These are phyloP conservation scores for Hesperia comma DNA, from an alignment of 2,888 invertebrate species.

Conservation along the genomic window DNA sequence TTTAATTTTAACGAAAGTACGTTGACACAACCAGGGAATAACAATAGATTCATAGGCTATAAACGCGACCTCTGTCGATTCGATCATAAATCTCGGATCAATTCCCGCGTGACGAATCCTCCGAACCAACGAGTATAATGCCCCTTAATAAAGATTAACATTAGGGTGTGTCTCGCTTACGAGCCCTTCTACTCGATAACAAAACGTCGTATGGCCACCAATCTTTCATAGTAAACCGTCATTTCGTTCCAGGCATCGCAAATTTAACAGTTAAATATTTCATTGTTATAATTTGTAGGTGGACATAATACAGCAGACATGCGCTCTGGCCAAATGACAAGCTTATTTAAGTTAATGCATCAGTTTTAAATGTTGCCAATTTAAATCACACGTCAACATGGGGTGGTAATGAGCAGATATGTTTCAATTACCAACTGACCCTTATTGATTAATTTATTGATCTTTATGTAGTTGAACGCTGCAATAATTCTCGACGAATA, in stretches of 20 bases:
- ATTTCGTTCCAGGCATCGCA: conserved; percentile 40
- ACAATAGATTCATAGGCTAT: conserved; percentile 42
- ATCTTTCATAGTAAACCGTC: conserved; percentile 18
- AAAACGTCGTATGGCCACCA: conserved; percentile 49
- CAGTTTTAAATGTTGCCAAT: conserved; percentile 43
- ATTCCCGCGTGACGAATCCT: conserved; percentile 66
- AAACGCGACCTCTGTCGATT: conserved; percentile 47
- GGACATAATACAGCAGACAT: conserved; percentile 51
- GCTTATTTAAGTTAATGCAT: conserved; percentile 50
- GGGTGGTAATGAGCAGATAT: conserved; percentile 33
- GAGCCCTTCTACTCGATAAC: conserved; percentile 43
- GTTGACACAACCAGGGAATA: background rate
- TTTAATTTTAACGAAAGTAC: background rate
- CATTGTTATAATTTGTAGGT: conserved; percentile 53
- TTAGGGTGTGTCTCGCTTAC: conserved; percentile 53
- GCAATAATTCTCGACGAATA: background rate
- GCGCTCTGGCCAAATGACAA: conserved; percentile 50
- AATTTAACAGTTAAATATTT: conserved; percentile 52
- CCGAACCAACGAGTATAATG: conserved; percentile 66
- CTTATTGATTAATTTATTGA: conserved; percentile 18
- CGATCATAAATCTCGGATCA: conserved; percentile 58
- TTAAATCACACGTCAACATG: conserved; percentile 21
- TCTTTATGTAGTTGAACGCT: background rate
- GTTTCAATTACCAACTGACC: conserved; percentile 25
- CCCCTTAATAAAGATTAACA: conserved; percentile 78